Percentiles rank a stretch among this genome's conserved stretches.
Evolutionary conservation across 2,888 invertebrate species (phyloP).

Genomic region (Teinopalpus imperialis): DNA sequence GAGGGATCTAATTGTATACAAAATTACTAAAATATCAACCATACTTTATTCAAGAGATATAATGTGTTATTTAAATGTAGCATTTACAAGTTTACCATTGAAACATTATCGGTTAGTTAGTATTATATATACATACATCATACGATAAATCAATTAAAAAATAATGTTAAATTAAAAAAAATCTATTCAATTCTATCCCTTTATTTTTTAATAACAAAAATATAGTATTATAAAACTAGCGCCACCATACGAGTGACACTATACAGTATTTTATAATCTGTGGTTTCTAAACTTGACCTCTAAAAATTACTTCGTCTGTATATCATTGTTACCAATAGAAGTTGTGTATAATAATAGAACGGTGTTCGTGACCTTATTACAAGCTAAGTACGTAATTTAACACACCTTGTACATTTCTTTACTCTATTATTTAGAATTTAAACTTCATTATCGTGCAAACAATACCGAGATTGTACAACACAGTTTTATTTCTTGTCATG

Average conservation of each 20-base stretch:
- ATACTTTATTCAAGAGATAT: no score
- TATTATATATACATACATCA: no score
- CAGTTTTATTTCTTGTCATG: not conserved
- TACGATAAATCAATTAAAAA: no score
- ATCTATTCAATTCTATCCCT: no score
- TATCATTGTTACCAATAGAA: not conserved
- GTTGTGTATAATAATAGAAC: not conserved
- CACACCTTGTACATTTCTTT: conserved; percentile 7
- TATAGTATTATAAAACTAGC: no score
- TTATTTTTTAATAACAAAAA: no score
- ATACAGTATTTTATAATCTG: conserved; percentile 7
- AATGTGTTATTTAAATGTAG: no score
- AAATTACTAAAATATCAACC: no score
- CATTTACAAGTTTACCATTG: no score
- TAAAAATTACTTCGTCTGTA: conserved; percentile 2
- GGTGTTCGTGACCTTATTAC: not conserved
- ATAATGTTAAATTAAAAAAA: no score
- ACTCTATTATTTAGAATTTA: not conserved
- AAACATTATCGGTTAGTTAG: no score
- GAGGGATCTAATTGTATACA: no score
- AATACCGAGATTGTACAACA: not conserved
- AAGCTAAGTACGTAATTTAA: not conserved
- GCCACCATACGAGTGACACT: not conserved
- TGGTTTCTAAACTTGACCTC: conserved; percentile 6
- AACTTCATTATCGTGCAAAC: not conserved